These are phyloP conservation scores for Metellina segmentata DNA, from an alignment of 2,888 invertebrate genomes.

Conservation along the genomic window DNA sequence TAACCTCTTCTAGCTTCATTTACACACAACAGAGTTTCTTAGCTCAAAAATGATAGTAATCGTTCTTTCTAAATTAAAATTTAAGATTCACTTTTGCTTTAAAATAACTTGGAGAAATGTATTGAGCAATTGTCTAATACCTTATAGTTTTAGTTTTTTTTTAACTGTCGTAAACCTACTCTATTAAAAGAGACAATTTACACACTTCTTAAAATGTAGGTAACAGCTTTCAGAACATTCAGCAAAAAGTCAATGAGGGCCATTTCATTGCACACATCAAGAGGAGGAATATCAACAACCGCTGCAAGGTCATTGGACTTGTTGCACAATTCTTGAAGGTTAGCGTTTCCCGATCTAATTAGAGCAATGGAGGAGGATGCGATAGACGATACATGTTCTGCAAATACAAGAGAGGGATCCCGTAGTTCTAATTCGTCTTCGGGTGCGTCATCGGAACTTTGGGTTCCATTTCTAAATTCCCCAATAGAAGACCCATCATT, in stretches of 20 bases:
- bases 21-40: no score
- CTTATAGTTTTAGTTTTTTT: not conserved
- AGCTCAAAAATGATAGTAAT: no score
- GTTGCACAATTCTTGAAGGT: conserved; percentile 31
- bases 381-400: conserved; percentile 3
- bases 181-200: not conserved
- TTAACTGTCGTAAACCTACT: not conserved
- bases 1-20: no score
- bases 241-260: conserved; percentile 53
- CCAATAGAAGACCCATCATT: not conserved
- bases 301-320: conserved; percentile 34
- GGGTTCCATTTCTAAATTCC: no score
- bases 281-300: conserved; percentile 38
- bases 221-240: conserved; percentile 31
- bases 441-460: not conserved
- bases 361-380: not conserved
- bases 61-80: no score
- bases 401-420: conserved; percentile 17
- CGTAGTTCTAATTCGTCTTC: not conserved
- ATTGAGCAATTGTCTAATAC: no score
- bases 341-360: conserved; percentile 20
- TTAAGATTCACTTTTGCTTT: no score
- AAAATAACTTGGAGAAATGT: no score
- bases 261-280: conserved; percentile 24
- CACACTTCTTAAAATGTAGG: conserved; percentile 19